Evolutionary conservation across 2,888 invertebrate genomes (phyloP).

Genomic region (Pomacea canaliculata): DNA sequence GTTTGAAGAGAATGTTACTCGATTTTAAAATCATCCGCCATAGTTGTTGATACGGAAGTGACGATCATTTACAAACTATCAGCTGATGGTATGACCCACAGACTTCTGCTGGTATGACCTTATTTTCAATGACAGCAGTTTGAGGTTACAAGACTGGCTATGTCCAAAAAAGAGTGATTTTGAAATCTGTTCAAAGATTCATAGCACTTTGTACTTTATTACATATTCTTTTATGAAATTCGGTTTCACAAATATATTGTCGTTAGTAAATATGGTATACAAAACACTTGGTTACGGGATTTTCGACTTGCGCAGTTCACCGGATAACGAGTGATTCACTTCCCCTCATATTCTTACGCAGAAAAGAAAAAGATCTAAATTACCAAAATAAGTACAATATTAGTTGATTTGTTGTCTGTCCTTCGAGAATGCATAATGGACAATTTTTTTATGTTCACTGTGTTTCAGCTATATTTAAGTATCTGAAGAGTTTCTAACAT

Average conservation of each 20-base stretch:
- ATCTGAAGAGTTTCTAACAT: not conserved
- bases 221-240: not conserved
- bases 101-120: not conserved
- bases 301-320: slow-evolving; percentile 56
- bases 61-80: slow-evolving; percentile 36
- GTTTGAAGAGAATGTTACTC: too few species aligned
- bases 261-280: slow-evolving; percentile 24
- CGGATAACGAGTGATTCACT: slow-evolving; percentile 37
- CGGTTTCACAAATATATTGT: slow-evolving; percentile 17
- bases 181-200: not conserved
- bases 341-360: slow-evolving; percentile 45
- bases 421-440: not conserved
- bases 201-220: not conserved
- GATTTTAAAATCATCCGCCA: slow-evolving; percentile 62
- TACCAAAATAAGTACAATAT: not conserved
- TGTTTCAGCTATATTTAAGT: not conserved
- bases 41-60: slow-evolving; percentile 50
- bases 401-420: too few species aligned
- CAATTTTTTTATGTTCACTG: too few species aligned
- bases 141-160: not conserved
- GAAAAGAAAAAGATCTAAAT: slow-evolving; percentile 29
- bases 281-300: slow-evolving; percentile 53
- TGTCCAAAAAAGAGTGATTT: not conserved
- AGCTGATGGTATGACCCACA: slow-evolving; percentile 36
- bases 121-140: not conserved